phyloP scores from a whole-genome alignment of 2,113 vertebrate species.

The Eretmochelys imbricata region DNA sequence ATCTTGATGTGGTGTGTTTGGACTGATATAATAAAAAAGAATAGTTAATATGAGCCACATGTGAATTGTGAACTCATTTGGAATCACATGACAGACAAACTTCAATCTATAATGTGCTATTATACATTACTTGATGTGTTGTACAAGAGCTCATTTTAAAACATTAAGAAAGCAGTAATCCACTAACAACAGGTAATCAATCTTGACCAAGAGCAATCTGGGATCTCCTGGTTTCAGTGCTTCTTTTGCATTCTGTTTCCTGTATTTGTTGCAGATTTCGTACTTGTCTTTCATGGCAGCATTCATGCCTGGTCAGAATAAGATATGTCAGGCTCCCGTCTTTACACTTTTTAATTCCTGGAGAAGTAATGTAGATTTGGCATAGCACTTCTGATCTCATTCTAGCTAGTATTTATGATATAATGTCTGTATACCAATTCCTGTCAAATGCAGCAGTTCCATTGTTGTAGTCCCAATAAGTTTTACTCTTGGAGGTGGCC shows the following conservation, averaged over 20 bases:
- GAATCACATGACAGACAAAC: background rate
- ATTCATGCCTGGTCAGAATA: background rate
- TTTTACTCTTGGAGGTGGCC: background rate
- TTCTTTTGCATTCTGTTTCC: background rate
- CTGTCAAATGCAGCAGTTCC: background rate
- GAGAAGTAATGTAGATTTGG: background rate
- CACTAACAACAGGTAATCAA: background rate
- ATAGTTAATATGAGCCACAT: background rate
- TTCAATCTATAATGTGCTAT: background rate
- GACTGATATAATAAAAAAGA: background rate
- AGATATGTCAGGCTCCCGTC: background rate
- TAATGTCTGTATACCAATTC: background rate
- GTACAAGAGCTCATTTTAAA: background rate
- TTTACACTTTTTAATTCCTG: background rate
- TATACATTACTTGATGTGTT: background rate
- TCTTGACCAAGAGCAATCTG: background rate
- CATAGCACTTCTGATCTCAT: background rate
- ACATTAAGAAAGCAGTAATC: background rate
- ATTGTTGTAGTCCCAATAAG: background rate
- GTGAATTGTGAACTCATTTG: background rate
- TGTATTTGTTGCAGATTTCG: background rate
- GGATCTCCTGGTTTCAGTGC: background rate
- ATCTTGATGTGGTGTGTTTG: background rate
- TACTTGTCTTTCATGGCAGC: background rate
- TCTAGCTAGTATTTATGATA: background rate